phyloP scores from a whole-genome alignment of 2,888 invertebrate species.

The Lycaena phlaeas region DNA sequence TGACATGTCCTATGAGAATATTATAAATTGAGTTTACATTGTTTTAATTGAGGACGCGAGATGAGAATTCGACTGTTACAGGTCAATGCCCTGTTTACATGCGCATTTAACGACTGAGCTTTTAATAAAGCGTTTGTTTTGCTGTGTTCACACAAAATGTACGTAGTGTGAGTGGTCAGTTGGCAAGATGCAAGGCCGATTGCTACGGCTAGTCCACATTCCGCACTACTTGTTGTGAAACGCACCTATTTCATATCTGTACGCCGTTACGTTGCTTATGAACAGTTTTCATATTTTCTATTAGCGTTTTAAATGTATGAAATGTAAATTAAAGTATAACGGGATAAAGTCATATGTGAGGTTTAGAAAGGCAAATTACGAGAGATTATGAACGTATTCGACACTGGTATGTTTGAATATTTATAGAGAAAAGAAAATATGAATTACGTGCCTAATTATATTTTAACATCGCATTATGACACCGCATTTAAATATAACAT shows the following conservation, averaged over 20 bases:
- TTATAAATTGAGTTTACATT: conserved; percentile 13
- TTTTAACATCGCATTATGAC: background rate
- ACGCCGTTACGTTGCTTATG: conserved; percentile 14
- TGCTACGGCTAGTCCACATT: conserved; percentile 51
- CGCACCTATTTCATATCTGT: conserved; percentile 48
- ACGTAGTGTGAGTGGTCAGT: conserved; percentile 51
- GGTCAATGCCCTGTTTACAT: conserved; percentile 20
- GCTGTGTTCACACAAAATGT: no score
- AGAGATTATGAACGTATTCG: no score
- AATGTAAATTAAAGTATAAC: background rate
- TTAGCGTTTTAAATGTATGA: background rate
- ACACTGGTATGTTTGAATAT: background rate
- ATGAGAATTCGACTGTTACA: conserved; percentile 19
- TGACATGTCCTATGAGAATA: background rate
- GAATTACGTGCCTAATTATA: background rate
- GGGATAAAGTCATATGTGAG: background rate
- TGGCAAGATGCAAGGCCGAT: conserved; percentile 66
- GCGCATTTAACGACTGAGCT: conserved; percentile 14
- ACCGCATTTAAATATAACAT: background rate
- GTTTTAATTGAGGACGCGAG: conserved; percentile 18
- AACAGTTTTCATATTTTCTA: background rate
- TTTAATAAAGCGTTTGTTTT: conserved; percentile 16
- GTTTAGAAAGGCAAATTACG: background rate
- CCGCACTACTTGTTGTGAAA: conserved; percentile 60
- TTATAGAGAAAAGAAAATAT: background rate